phyloP scores from a whole-genome alignment of 1,140 invertebrate species.

The Lycorma delicatula region DNA sequence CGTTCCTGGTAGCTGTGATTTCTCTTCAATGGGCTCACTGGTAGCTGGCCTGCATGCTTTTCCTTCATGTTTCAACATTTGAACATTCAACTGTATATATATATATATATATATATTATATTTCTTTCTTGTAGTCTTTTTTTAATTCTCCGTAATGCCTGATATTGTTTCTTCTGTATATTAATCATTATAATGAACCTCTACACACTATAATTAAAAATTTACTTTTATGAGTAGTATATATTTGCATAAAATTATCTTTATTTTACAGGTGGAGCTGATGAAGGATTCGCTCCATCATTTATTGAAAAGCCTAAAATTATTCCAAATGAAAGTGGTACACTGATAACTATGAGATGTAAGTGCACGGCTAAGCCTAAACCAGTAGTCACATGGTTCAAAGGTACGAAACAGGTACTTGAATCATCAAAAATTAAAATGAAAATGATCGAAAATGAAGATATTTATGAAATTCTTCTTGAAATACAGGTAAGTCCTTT shows the following conservation, averaged over 20 bases:
- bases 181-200: background rate
- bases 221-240: too few species aligned
- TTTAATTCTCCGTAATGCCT: background rate
- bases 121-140: background rate
- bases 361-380: conserved; percentile 88
- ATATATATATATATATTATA: background rate
- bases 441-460: conserved; percentile 64
- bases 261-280: conserved; percentile 67
- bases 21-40: background rate
- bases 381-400: conserved; percentile 82
- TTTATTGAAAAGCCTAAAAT: conserved; percentile 96
- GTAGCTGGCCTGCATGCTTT: background rate
- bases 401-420: conserved; percentile 74
- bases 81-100: too few species aligned
- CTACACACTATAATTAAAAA: too few species aligned
- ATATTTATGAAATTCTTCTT: conserved; percentile 81
- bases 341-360: conserved; percentile 91
- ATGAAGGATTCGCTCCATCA: conserved; percentile 83
- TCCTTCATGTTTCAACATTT: background rate
- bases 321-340: conserved; percentile 92
- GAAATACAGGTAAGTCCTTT: conserved; percentile 64
- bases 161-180: background rate
- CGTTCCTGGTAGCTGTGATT: background rate
- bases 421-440: conserved; percentile 81
- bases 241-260: too few species aligned